phyloP scores from a whole-genome alignment of 2,113 vertebrate genomes.

The Entosphenus tridentatus region DNA sequence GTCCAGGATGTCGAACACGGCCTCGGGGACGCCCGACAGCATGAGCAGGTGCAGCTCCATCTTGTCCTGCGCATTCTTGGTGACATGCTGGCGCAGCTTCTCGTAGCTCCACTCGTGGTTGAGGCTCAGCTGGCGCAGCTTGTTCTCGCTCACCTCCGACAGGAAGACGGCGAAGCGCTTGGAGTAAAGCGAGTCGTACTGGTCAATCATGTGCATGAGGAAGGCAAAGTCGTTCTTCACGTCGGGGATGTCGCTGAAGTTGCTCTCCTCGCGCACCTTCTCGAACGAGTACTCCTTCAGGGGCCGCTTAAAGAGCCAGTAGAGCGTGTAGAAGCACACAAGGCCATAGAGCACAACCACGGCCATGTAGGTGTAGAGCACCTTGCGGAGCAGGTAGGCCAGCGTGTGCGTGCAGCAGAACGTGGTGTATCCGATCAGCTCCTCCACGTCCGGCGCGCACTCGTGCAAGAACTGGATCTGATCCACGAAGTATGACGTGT shows the following conservation, averaged over 20 bases:
- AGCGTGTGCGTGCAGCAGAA: constrained; percentile 37
- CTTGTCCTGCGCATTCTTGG: constrained; percentile 17
- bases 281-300: constrained; percentile 34
- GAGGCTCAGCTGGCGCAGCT: constrained; percentile 24
- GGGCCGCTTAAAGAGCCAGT: constrained; percentile 31
- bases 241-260: constrained; percentile 25
- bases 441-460: constrained; percentile 21
- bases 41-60: constrained; percentile 26
- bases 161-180: constrained; percentile 37
- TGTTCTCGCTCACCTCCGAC: constrained; percentile 30
- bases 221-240: constrained; percentile 42
- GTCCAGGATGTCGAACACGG: constrained; percentile 25
- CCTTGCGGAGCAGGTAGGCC: constrained; percentile 31
- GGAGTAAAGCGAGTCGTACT: constrained; percentile 33
- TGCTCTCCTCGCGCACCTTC: constrained; percentile 18
- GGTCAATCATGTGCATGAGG: constrained; percentile 41
- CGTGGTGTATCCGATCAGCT: constrained; percentile 24
- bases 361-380: constrained; percentile 27
- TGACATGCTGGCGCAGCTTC: constrained; percentile 20
- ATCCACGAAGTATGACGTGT: constrained; percentile 26
- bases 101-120: constrained; percentile 24
- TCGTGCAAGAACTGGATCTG: constrained; percentile 28
- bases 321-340: constrained; percentile 26
- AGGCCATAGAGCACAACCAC: constrained; percentile 28
- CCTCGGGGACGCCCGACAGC: constrained; percentile 26